Evolutionary conservation across 2,888 invertebrate species (phyloP), one percentile per base, ranked within the genome.

Genomic region (Troides helena): DNA sequence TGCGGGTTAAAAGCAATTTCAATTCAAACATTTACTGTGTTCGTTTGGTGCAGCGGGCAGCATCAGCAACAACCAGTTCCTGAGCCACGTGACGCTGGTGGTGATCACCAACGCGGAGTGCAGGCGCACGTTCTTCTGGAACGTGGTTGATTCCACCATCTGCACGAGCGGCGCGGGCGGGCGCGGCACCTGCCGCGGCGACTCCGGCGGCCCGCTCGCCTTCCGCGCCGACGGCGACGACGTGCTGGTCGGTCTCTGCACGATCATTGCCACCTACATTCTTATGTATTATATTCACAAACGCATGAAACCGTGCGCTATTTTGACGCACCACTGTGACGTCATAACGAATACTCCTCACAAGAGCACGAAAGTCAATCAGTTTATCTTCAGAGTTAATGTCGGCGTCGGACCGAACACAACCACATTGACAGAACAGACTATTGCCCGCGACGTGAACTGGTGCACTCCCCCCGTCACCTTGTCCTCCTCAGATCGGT

Each of bases 51-150:
- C 62, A 68, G 68, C 62, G 1, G 56, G 43, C 17, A 43, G 58
- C 62, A 73, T 75, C 39, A n/a, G 63, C 39, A 56, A 36, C 14
- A 39, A 25, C 56, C 72, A 72, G 62, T 61, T 65, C 23, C 65
- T 73, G 46, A 63, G 70, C 58, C 71, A 73, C 66, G 75, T 73
- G n/a, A 23, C 62, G n/a, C 59, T 74, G 17, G 70, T 14, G 25
- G 73, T 87, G 56, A 80, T 85, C 46, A 73, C 75, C 59, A 78
- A 78, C 72, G 65, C 71, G 10, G 71, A 65, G 56, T 74, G 74
- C 66, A 23, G 21, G 25, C 46, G 50, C 36, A 67, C 68, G 21
- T 74, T 59, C 56, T 53, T 59, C 56, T 53, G 71, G 50, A 59
- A 23, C 21, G 64, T 74, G 39, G 56, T 72, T 8, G 50, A 61